A percentile compares a stretch with the other conserved stretches of the same genome.
Evolutionary conservation across 2,797 vertebrate species (phyloP).

Genomic region (Cephalopachus bancanus): DNA sequence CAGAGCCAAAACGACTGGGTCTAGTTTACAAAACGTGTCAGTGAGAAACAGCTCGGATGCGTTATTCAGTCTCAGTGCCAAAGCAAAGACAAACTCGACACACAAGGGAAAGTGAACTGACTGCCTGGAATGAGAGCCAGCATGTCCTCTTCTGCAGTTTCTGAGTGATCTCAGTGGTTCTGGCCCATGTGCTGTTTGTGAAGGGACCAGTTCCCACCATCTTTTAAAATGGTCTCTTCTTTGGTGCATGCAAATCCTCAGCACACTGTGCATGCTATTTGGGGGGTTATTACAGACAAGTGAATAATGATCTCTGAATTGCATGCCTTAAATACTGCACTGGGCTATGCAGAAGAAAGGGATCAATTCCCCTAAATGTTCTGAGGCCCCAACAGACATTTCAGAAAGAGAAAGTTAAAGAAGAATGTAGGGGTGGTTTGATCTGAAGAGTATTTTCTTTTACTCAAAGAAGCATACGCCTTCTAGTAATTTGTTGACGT

Average conservation of each 20-base stretch:
- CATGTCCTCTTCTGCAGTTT: not conserved
- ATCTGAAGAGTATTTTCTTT: conserved; percentile 43
- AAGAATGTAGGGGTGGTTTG: not conserved
- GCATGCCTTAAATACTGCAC: not conserved
- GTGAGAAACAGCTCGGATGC: not conserved
- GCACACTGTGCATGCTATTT: not conserved
- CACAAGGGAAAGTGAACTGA: not conserved
- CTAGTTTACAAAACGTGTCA: conserved; percentile 43
- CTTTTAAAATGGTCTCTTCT: not conserved
- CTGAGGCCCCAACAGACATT: not conserved
- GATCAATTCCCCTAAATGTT: not conserved
- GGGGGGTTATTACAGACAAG: conserved; percentile 61
- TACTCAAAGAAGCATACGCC: not conserved
- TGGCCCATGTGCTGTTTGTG: not conserved
- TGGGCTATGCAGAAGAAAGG: not conserved
- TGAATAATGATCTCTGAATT: conserved; percentile 63
- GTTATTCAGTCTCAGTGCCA: not conserved
- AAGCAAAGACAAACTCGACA: conserved; percentile 16
- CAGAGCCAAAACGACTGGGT: conserved; percentile 41
- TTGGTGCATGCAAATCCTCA: not conserved
- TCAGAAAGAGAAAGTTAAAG: conserved; percentile 27
- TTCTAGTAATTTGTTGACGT: not conserved
- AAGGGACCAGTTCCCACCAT: not conserved
- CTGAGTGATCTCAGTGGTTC: not conserved
- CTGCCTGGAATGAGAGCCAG: not conserved